A percentile compares a stretch with the other conserved stretches of the same genome.
These are phyloP conservation scores for Oscheius sp. DNA, from an alignment of 2,888 invertebrate species.

Conservation along the genomic window DNA sequence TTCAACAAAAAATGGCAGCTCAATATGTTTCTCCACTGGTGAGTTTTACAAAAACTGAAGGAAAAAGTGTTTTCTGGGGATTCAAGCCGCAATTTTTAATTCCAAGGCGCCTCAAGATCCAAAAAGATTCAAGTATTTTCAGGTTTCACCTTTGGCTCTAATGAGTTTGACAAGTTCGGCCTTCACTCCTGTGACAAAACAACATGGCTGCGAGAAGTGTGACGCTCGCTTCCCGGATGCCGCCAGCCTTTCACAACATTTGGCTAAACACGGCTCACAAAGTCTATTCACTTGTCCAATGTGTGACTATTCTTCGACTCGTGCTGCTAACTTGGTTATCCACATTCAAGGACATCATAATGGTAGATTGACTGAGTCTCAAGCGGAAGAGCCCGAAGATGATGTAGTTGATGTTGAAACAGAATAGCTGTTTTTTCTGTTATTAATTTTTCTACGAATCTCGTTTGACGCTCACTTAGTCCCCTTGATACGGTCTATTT, in stretches of 20 bases:
- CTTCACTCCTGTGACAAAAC: slow-evolving; percentile 28
- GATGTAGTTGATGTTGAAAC: slow-evolving; percentile 32
- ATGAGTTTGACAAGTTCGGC: slow-evolving; percentile 31
- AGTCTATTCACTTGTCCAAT: slow-evolving; percentile 23
- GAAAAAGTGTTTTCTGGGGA: background rate
- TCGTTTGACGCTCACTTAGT: background rate
- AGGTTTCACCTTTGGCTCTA: slow-evolving; percentile 21
- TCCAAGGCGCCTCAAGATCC: too few species aligned
- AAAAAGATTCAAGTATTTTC: background rate
- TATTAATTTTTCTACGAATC: background rate
- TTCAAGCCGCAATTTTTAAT: background rate
- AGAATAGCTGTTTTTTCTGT: slow-evolving; percentile 4
- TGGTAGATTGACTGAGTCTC: slow-evolving; percentile 3
- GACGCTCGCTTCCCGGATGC: slow-evolving; percentile 27
- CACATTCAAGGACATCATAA: slow-evolving; percentile 26
- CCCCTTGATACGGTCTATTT: slow-evolving; percentile 10
- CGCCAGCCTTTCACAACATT: background rate
- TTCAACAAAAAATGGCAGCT: slow-evolving; percentile 20
- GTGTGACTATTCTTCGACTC: slow-evolving; percentile 23
- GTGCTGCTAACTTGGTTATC: slow-evolving; percentile 22
- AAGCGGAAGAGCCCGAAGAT: slow-evolving; percentile 25
- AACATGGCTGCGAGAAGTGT: slow-evolving; percentile 12
- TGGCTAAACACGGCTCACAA: slow-evolving; percentile 3
- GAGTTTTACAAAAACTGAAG: background rate
- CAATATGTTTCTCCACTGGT: slow-evolving; percentile 14